A percentile compares a stretch with the other conserved stretches of the same genome.
These are phyloP conservation scores for Labeo rohita DNA, from an alignment of 2,113 vertebrate genomes.

Conservation along the genomic window DNA sequence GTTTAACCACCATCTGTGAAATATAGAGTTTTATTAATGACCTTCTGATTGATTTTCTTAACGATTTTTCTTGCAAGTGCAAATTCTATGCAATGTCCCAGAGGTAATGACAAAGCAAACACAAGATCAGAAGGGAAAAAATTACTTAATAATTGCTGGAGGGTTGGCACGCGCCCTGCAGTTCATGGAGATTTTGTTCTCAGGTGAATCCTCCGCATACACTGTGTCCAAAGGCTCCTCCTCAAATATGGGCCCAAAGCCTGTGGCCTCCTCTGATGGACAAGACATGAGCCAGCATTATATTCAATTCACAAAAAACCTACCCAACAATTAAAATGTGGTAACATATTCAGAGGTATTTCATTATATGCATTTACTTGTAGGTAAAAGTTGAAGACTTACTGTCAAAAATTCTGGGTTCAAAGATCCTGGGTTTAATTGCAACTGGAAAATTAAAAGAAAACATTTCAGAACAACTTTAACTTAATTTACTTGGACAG, in stretches of 20 bases:
- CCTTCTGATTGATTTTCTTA: not conserved
- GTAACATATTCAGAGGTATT: not conserved
- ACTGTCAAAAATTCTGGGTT: conserved; percentile 80
- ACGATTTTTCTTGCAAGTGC: not conserved
- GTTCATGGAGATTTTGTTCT: conserved; percentile 93
- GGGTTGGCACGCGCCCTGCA: conserved; percentile 93
- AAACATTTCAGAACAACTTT: not conserved
- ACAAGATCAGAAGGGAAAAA: not conserved
- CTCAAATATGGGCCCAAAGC: conserved; percentile 96
- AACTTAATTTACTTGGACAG: not conserved
- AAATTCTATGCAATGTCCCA: not conserved
- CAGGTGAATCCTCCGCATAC: conserved; percentile 92
- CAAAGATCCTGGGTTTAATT: conserved; percentile 61
- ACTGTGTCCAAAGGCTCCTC: conserved; percentile 95
- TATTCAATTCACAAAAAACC: not conserved
- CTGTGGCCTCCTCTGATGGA: conserved; percentile 88
- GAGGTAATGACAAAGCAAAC: not conserved
- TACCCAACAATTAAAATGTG: not conserved
- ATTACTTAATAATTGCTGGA: conserved; percentile 88
- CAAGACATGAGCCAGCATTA: conserved; percentile 15
- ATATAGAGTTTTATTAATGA: not conserved
- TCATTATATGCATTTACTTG: not conserved
- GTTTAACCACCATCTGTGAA: conserved; percentile 89
- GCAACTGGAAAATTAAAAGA: conserved; percentile 38
- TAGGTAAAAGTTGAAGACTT: conserved; percentile 48